A percentile compares a stretch with the other conserved stretches of the same genome.
These are phyloP conservation scores for Telmatherina bonti DNA, from an alignment of 2,797 vertebrate species.

Conservation along the genomic window DNA sequence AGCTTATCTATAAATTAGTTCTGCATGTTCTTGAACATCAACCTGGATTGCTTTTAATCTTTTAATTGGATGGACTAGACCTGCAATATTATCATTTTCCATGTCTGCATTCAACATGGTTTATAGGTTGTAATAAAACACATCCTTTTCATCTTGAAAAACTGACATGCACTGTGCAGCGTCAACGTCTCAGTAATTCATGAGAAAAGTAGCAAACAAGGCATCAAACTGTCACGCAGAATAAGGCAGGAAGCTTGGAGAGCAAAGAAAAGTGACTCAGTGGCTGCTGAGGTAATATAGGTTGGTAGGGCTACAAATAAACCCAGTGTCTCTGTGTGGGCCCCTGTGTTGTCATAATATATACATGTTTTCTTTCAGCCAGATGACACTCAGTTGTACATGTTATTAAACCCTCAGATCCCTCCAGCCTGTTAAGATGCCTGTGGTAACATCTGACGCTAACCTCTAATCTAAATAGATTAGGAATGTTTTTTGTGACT, in stretches of 20 bases:
- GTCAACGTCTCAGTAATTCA: conserved; percentile 40
- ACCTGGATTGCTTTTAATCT: conserved; percentile 36
- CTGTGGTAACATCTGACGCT: not conserved
- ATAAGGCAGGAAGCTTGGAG: conserved; percentile 15
- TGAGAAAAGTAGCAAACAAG: conserved; percentile 37
- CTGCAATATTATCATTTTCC: conserved; percentile 23
- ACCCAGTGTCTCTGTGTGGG: not conserved
- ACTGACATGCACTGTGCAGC: conserved; percentile 11
- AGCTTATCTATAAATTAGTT: conserved; percentile 5
- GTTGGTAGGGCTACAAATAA: conserved; percentile 14
- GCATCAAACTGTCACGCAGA: conserved; percentile 29
- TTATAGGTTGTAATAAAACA: conserved; percentile 19
- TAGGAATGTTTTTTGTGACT: not conserved
- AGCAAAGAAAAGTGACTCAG: not conserved
- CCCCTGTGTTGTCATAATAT: not conserved
- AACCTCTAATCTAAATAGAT: not conserved
- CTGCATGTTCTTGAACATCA: not conserved
- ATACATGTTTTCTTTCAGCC: not conserved
- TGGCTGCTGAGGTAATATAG: conserved; percentile 15
- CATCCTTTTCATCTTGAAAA: conserved; percentile 15
- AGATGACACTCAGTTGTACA: not conserved
- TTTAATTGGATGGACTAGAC: conserved; percentile 40
- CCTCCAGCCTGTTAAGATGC: not conserved
- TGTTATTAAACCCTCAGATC: not conserved
- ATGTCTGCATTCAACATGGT: conserved; percentile 20